Evolutionary conservation across 2,888 invertebrate species (phyloP).

Genomic region (Entomobrya proxima): DNA sequence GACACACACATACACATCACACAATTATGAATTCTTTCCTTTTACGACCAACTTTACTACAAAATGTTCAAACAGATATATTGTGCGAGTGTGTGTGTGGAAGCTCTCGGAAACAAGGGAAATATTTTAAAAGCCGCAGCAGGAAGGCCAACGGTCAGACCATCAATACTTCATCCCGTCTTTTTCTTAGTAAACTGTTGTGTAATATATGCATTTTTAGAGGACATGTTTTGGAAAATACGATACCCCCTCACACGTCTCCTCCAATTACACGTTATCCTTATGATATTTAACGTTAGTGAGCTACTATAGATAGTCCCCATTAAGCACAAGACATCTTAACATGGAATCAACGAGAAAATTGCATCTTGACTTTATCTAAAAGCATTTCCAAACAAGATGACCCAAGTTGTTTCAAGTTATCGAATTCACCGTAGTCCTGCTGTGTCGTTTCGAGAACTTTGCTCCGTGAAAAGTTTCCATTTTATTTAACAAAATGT

Average conservation of each 20-base stretch:
- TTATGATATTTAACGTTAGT: neutral
- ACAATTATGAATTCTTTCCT: constrained; percentile 43
- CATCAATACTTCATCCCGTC: constrained; percentile 59
- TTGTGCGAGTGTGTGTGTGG: constrained; percentile 12
- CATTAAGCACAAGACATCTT: constrained; percentile 43
- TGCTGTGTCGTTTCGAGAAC: constrained; percentile 11
- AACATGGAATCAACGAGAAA: constrained; percentile 42
- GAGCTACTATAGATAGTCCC: neutral
- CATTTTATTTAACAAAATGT: neutral
- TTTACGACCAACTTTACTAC: constrained; percentile 7
- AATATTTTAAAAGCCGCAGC: constrained; percentile 61
- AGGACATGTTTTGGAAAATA: constrained; percentile 23
- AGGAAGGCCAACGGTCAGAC: constrained; percentile 64
- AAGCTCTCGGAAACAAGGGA: constrained; percentile 36
- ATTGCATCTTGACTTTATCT: constrained; percentile 13
- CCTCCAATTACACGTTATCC: constrained; percentile 47
- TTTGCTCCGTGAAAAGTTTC: neutral
- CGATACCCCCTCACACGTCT: neutral
- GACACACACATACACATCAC: constrained; percentile 39
- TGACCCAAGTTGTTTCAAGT: neutral
- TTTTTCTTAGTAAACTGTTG: constrained; percentile 21
- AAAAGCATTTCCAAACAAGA: constrained; percentile 9
- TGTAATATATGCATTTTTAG: constrained; percentile 23
- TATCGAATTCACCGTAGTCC: constrained; percentile 12
- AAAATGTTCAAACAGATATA: neutral